phyloP scores from a whole-genome alignment of 2,888 invertebrate species.

The Rhagonycha fulva region DNA sequence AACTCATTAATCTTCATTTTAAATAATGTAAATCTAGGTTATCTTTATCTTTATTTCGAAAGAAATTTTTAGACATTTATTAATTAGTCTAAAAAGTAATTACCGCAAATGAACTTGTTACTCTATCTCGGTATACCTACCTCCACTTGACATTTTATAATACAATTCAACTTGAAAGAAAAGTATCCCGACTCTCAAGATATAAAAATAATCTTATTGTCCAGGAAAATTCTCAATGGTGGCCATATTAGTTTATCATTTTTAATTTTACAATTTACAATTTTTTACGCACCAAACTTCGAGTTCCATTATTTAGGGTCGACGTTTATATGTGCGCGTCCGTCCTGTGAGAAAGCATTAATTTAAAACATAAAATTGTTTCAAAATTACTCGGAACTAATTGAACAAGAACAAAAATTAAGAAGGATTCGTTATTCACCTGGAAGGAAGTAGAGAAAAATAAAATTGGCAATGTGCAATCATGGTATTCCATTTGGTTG shows the following conservation, averaged over 20 bases:
- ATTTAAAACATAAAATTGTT: background rate
- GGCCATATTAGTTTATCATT: background rate
- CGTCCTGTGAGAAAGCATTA: background rate
- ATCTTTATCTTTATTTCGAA: constrained; percentile 4
- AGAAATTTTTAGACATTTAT: constrained; percentile 19
- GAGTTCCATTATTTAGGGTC: background rate
- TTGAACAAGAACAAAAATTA: background rate
- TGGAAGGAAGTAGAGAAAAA: background rate
- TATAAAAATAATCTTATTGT: background rate
- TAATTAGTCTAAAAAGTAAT: constrained; percentile 19
- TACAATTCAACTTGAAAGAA: background rate
- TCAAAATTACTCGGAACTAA: background rate
- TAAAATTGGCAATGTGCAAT: background rate
- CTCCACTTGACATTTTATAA: background rate
- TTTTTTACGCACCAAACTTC: background rate
- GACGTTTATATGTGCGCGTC: background rate
- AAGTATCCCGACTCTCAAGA: background rate
- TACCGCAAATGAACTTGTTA: constrained; percentile 16
- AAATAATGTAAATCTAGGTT: constrained; percentile 19
- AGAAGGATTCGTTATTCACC: background rate
- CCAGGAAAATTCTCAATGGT: background rate
- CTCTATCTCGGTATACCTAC: background rate
- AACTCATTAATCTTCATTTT: constrained; percentile 27
- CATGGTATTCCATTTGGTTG: background rate
- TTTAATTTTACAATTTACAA: background rate